phyloP scores from a whole-genome alignment of 2,797 vertebrate genomes.

The Poeciliopsis paucimaculata region DNA sequence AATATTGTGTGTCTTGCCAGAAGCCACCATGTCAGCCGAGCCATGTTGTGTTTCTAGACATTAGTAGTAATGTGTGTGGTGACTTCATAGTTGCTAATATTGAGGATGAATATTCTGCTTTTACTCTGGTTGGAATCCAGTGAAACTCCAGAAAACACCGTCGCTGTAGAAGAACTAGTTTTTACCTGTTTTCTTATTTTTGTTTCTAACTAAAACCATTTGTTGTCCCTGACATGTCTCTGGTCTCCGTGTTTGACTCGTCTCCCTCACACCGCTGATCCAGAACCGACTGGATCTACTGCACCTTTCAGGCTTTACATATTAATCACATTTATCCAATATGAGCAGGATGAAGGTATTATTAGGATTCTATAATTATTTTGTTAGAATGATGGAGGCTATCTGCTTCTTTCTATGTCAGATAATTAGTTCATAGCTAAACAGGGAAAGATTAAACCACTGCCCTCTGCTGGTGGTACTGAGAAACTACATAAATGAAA shows the following conservation, averaged over 20 bases:
- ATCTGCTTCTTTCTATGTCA: no score
- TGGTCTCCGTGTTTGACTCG: conserved; percentile 38
- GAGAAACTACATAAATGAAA: no score
- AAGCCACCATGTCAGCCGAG: conserved; percentile 73
- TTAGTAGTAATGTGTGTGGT: conserved; percentile 72
- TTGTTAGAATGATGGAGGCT: no score
- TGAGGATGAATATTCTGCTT: conserved; percentile 76
- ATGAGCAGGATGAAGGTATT: background rate
- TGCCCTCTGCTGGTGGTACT: no score
- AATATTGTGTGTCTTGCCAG: conserved; percentile 76
- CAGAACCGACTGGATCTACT: background rate
- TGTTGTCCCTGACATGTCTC: conserved; percentile 65
- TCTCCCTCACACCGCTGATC: background rate
- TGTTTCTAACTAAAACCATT: conserved; percentile 76
- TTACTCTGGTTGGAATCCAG: conserved; percentile 68
- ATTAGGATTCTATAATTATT: background rate
- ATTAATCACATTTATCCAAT: background rate
- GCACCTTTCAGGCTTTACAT: background rate
- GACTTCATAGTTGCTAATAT: conserved; percentile 73
- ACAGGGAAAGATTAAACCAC: no score
- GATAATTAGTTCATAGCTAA: no score
- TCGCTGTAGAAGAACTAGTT: conserved; percentile 77
- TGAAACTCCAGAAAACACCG: conserved; percentile 66
- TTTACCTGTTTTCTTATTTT: conserved; percentile 76
- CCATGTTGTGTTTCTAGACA: conserved; percentile 77